Evolutionary conservation across 2,113 vertebrate genomes (phyloP).

Genomic region (Atrichornis clamosus): DNA sequence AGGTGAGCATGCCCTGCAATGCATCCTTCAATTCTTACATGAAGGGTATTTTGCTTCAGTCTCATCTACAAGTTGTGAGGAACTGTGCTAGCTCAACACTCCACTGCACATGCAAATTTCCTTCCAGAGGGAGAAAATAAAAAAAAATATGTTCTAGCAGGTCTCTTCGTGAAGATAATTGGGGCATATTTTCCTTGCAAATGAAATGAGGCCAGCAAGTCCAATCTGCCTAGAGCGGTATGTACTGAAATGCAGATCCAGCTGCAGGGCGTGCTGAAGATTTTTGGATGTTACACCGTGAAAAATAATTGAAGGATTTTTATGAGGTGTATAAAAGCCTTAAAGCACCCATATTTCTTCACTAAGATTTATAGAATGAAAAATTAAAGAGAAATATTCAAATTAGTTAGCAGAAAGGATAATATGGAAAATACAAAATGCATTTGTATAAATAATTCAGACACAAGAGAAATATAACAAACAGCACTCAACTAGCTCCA

Average conservation of each 20-base stretch:
- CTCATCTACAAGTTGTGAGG: neutral
- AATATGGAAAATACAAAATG: neutral
- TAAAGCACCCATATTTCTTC: neutral
- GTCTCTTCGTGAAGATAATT: neutral
- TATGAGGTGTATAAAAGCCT: neutral
- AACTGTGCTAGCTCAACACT: neutral
- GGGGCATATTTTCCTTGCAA: neutral
- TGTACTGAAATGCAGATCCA: neutral
- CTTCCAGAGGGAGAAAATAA: neutral
- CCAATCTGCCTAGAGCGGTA: neutral
- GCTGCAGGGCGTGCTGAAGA: neutral
- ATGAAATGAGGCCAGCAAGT: neutral
- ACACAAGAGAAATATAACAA: neutral
- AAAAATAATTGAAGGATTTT: conserved; percentile 26
- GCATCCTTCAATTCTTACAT: neutral
- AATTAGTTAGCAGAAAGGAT: neutral
- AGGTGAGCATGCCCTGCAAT: neutral
- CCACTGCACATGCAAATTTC: neutral
- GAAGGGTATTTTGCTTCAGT: neutral
- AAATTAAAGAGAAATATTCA: neutral
- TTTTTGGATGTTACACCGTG: neutral
- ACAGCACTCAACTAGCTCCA: neutral
- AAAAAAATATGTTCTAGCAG: neutral
- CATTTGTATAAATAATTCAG: neutral
- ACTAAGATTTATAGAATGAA: neutral